Base-by-base conservation (phyloP, 37 sponge, comb jelly and placozoan genomes). In the Agelas oroides region DNA sequence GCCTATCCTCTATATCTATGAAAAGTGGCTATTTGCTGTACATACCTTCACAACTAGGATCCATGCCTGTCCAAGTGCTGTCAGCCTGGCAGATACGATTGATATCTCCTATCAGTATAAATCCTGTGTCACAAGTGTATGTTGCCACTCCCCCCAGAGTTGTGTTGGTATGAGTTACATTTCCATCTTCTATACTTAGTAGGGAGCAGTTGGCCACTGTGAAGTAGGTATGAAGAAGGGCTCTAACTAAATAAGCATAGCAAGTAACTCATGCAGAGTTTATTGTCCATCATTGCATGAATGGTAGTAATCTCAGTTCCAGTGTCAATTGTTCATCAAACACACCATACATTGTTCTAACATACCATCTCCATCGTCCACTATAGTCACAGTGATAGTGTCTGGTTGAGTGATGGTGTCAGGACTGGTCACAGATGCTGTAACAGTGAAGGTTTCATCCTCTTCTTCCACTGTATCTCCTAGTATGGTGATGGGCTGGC, bases 361-460 rank as follows among this genome's bases (percentile, higher is more conserved):
- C 34, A 6, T 67, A 67, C 69, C 34, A 32, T 67, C 65, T 64
- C 65, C 69, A 67, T 67, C 69, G 31, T 67, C 69, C 31, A 19
- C 2, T 30, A 67, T 67, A 6, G 69, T 67, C 31, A 67, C 28
- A 19, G 5, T 25, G 30, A 67, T 5, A 18, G 28, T 12, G 28
- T 2, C 12, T 25, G 69, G 69, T 46, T 3, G 8, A 12, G 46
- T 46, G 20, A 67, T 32, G 28, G 13, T 32, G 28, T 67, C 69
- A 34, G 20, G 19, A 31, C 28, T 32, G 19, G 19, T 34, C 5
- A 31, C 33, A 30, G 20, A 19, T 3, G 28, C 19, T 6, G 5
- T 18, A 2, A 67, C 69, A 6, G n/a, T 25, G 34, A 67, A 67
- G 69, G 20, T 27, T 31, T 67, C 69, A 32, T 31, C 28, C 1